Base-by-base conservation (phyloP, 2,888 invertebrate species). In the Exephanes ischioxanthus region DNA sequence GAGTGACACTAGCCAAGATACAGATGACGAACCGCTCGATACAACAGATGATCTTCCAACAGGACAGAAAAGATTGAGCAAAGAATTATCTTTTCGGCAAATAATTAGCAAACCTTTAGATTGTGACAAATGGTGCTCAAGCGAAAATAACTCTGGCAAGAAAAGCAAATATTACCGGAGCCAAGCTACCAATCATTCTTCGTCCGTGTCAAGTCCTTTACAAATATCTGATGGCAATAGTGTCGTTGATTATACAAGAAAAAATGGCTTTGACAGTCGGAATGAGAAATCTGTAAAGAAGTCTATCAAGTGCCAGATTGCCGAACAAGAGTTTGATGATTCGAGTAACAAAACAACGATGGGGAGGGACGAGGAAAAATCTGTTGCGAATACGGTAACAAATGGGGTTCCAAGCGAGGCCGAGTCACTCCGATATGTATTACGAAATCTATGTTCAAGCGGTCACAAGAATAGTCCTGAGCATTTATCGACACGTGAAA, bases 1-100 rank as follows among this genome's bases (percentile, higher is more conserved):
- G 0, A 84, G 83, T 41, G 86, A 85, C 7, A 84, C 84, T 6
- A 87, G 87, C 19, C 16, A 19, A 11, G 83, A 85, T 14, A 85
- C 81, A 0, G 83, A 83, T 41, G 84, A 85, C 14, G 45, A 45
- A 67, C 19, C 11, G 45, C 14, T 58, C 4, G 58, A 0, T 26
- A 4, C 22, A 58, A 58, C 9, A 11, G 11, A 30, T 16, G 5
- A 30, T 30, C 11, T 30, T 53, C 30, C 0, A 6, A 26, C 19
- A 30, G 14, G 26, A 37, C n/a, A 30, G 45, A 63, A 7, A 63
- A 53, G 61, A 75, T 16, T 45, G 41, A 61, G 5, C n/a, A 0
- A 41, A n/a, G 61, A 11, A 30, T 48, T 1, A 14, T 9, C 37
- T 22, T 66, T 41, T 16, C 82, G 76, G 37, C 79, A 76, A 67